Base-by-base conservation (phyloP, 2,113 vertebrate genomes). In the Halichoerus grypus region DNA sequence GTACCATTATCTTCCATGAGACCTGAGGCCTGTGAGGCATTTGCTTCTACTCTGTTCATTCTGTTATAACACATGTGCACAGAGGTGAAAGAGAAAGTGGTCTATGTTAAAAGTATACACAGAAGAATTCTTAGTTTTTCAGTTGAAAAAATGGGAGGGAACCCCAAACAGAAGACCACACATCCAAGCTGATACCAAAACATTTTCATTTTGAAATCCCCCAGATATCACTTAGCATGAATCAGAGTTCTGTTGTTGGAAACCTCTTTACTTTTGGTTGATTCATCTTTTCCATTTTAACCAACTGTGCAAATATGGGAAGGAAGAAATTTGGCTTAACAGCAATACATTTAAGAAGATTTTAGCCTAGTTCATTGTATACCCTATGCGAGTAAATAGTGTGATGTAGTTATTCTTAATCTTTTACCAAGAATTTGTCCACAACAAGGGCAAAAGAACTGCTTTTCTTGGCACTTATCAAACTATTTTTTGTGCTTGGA, bases 1-100 rank as follows among this genome's bases (percentile, higher is more conserved):
- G 77, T 97, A 80, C 94, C 89, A 96, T 98, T 98, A 97, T 98
- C 97, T 97, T 79, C 90, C 80, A 82, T 61, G 96, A 97, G 89
- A 91, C 89, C 93, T 88, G 24, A 89, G 92, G 79, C 79, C 31
- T 97, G 72, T 67, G 87, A 9, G 57, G 53, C 61, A 14, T 95
- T 87, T 97, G 33, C 97, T 97, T 98, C 97, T 97, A 94, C 95
- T 95, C 95, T 97, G 93, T 26, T 88, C 4, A 0, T 55, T 98
- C 80, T 97, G 97, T 97, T 98, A 95, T 95, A 88, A 71, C 59
- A 36, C n/a, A 65, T 85, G 53, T 83, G 91, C 94, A 98, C 71
- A 95, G 86, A 96, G 57, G 89, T 0, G 0, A 96, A 98, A 97
- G 90, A 98, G 92, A 97, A 98, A 98, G 81, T 18, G 51, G 1